These are phyloP conservation scores for Hydrocynus forskahlii DNA, from an alignment of 2,797 vertebrate genomes.

Conservation along the genomic window DNA sequence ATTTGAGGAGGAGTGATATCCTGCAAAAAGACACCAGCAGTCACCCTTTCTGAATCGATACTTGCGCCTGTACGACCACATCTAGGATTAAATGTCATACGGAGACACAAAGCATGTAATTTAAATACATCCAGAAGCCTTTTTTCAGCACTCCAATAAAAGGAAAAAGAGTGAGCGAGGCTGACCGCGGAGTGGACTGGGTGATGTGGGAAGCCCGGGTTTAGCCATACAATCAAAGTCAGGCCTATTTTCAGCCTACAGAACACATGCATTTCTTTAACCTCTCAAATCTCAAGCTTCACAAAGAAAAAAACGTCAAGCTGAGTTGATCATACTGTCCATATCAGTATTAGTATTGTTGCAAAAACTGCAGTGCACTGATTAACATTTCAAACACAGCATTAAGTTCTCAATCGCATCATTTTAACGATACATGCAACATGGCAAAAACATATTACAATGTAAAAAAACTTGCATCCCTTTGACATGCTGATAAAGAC, in stretches of 20 bases:
- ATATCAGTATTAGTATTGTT: not conserved
- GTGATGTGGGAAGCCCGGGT: not conserved
- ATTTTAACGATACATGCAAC: no score
- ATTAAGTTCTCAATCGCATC: no score
- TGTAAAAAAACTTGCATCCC: no score
- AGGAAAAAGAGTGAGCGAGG: not conserved
- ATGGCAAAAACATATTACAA: no score
- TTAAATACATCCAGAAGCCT: not conserved
- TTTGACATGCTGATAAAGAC: no score
- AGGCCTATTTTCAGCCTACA: not conserved
- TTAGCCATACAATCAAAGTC: not conserved
- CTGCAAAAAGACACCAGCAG: not conserved
- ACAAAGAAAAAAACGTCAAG: not conserved
- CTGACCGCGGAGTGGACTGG: not conserved
- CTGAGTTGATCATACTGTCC: not conserved
- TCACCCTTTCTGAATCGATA: constrained; percentile 1
- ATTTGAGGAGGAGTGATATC: not conserved
- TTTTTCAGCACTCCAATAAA: not conserved
- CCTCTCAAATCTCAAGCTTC: not conserved
- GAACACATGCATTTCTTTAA: not conserved
- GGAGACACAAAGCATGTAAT: constrained; percentile 1
- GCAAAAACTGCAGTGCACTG: no score
- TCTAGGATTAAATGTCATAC: not conserved
- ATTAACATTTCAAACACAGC: no score
- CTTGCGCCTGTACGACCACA: not conserved